phyloP scores from a whole-genome alignment of 1,140 invertebrate species.

The Scaptomyza graminum region DNA sequence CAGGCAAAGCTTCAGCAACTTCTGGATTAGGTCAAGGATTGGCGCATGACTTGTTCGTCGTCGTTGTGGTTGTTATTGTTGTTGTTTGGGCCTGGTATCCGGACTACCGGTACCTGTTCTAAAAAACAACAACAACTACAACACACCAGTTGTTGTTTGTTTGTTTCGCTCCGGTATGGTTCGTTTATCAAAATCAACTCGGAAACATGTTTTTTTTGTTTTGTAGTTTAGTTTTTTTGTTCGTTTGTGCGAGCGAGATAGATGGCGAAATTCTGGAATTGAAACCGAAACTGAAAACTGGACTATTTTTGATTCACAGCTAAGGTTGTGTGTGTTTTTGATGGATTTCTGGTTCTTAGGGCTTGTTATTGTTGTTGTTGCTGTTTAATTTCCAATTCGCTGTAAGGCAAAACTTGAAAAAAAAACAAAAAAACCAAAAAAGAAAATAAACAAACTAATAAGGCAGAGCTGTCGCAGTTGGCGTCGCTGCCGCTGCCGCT shows the following conservation, averaged over 20 bases:
- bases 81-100: constrained; percentile 57
- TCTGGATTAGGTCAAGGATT: constrained; percentile 83
- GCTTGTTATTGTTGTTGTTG: background rate
- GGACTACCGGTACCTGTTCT: constrained; percentile 76
- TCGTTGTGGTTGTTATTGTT: constrained; percentile 46
- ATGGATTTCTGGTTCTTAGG: constrained; percentile 3
- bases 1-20: constrained; percentile 53
- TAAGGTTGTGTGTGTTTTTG: background rate
- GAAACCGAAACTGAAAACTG: constrained; percentile 48
- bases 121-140: constrained; percentile 36
- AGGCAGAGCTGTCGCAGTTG: constrained; percentile 24
- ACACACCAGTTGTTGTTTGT: constrained; percentile 43
- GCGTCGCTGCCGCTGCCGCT: constrained; percentile 9
- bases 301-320: constrained; percentile 56
- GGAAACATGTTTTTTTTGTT: constrained; percentile 83
- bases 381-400: background rate
- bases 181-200: constrained; percentile 57
- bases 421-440: constrained; percentile 17
- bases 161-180: constrained; percentile 43
- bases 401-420: constrained; percentile 2
- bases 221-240: constrained; percentile 16
- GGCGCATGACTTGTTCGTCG: constrained; percentile 49
- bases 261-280: constrained; percentile 20
- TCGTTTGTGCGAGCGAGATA: constrained; percentile 8
- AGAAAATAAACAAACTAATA: constrained; percentile 39